A percentile compares a stretch with the other conserved stretches of the same genome.
These are phyloP conservation scores for Burhinus oedicnemus DNA, from an alignment of 2,113 vertebrate species.

Conservation along the genomic window DNA sequence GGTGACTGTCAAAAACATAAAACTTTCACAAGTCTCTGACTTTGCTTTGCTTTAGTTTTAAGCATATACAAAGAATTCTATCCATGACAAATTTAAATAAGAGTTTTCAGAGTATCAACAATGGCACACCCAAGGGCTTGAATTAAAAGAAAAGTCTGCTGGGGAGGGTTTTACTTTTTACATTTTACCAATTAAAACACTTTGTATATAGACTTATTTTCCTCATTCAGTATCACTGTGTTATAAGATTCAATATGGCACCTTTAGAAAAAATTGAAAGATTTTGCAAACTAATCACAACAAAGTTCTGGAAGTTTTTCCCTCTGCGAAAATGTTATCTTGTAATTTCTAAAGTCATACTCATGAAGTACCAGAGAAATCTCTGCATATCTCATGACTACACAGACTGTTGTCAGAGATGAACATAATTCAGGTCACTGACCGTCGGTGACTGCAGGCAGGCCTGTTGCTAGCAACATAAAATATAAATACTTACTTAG, in stretches of 20 bases:
- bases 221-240: not conserved
- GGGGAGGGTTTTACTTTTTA: not conserved
- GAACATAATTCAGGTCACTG: conserved; percentile 56
- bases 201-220: not conserved
- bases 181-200: not conserved
- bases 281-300: not conserved
- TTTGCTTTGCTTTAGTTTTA: not conserved
- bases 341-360: not conserved
- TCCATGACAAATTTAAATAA: not conserved
- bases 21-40: not conserved
- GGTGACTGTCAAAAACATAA: not conserved
- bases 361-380: not conserved
- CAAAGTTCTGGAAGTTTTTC: not conserved
- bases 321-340: not conserved
- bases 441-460: conserved; percentile 37
- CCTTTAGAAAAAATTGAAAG: not conserved
- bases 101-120: not conserved
- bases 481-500: conserved; percentile 38
- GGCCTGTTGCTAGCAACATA: conserved; percentile 37
- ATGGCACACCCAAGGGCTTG: not conserved
- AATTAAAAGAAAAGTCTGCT: not conserved
- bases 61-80: not conserved
- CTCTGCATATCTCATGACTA: not conserved
- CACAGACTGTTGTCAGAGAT: conserved; percentile 5
- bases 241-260: not conserved